These are phyloP conservation scores for Lepidurus arcticus DNA, from an alignment of 1,140 invertebrate species.

Conservation along the genomic window DNA sequence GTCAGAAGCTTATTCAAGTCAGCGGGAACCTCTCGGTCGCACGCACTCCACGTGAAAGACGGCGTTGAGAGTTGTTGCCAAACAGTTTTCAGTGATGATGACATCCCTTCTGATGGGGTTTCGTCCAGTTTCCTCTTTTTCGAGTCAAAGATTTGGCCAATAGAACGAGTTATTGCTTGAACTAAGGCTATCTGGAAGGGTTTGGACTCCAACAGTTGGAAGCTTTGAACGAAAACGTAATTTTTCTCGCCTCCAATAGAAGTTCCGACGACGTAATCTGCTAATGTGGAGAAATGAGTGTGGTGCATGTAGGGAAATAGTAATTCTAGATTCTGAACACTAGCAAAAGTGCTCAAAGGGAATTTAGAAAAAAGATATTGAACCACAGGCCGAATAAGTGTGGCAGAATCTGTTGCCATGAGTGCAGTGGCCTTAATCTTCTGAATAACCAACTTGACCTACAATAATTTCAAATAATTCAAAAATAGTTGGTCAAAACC, in stretches of 20 bases:
- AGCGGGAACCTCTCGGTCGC: neutral
- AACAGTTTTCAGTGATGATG: neutral
- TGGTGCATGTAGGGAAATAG: neutral
- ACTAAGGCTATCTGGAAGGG: neutral
- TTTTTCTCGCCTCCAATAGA: neutral
- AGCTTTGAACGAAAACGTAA: neutral
- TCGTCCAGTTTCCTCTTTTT: neutral
- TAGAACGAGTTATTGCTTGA: neutral
- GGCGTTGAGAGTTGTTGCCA: neutral
- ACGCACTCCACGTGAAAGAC: neutral
- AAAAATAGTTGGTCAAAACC: neutral
- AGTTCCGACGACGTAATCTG: neutral
- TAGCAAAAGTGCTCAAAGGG: neutral
- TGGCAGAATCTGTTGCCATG: neutral
- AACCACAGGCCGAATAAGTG: neutral
- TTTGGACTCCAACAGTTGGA: neutral
- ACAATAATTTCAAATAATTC: neutral
- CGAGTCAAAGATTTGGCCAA: neutral
- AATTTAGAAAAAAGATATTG: neutral
- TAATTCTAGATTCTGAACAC: neutral
- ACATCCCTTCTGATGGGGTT: neutral
- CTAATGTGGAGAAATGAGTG: neutral
- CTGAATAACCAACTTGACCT: neutral
- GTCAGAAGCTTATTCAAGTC: neutral
- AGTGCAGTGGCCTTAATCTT: neutral